Base-by-base conservation (phyloP, 37 sponge, comb jelly and placozoan genomes). In the Beroe forskalii region DNA sequence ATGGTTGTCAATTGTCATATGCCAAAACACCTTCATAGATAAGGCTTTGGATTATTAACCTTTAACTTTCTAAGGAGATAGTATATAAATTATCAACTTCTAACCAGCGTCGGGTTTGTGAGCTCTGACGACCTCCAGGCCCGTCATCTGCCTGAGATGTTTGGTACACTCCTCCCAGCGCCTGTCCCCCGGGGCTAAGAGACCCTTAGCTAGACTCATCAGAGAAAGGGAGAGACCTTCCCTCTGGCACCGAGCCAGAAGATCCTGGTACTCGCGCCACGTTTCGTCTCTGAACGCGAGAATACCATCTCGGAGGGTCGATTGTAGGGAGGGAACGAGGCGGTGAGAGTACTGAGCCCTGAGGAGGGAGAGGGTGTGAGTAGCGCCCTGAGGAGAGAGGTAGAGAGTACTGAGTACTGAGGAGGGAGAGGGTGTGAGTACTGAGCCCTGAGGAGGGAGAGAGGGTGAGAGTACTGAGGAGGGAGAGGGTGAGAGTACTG, bases 131-230 rank as follows among this genome's bases (percentile, higher is more conserved):
- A 69, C 32, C 72, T 80, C 86, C n/a, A 80, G 4, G 0, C 86
- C 86, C 25, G 55, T 80, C 86, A 80, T 41, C 86, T 80, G 86
- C 55, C 86, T 3, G 48, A 80, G 86, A 80, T 80, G 86, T 27
- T 25, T 41, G n/a, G 86, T 80, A 48, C 86, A 80, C 86, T 80
- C 86, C 55, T 80, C 86, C 86, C 86, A 80, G 28, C 86, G 1
- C 86, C 86, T 17, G 28, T 80, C 86, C 22, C 86, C 86, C 0
- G 86, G 86, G 2, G 86, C 86, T 44, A 80, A 24, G 1, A 80
- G 86, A 25, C 86, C 86, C 55, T 80, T 80, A 80, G 86, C 86
- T 24, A 80, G 86, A 1, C 38, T 80, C 40, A 80, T 44, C 55
- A 80, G n/a, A 24, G 86, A 80, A 1, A 80, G 30, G 9, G 86